Evolutionary conservation across 2,888 invertebrate genomes (phyloP).

Genomic region (Scaptomyza reducta): DNA sequence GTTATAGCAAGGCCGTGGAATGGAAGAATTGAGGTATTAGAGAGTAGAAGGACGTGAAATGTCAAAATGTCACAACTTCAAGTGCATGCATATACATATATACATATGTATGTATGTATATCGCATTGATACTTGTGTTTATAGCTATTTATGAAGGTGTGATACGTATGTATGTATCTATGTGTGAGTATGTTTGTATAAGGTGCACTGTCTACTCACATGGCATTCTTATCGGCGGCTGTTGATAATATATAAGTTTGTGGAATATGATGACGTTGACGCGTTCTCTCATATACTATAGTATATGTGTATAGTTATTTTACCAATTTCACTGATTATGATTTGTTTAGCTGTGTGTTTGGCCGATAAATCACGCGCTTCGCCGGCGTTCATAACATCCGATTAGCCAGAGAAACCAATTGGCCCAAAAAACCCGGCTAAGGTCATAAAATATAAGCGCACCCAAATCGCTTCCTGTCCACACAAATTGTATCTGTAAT

Average conservation of each 20-base stretch:
- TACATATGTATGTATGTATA: no score
- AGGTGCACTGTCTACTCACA: slow-evolving; percentile 26
- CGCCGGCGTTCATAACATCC: no score
- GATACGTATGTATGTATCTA: background rate
- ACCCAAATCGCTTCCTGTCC: no score
- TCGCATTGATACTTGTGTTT: background rate
- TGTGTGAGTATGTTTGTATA: background rate
- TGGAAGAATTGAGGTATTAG: background rate
- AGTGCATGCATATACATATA: no score
- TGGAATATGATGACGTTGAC: slow-evolving; percentile 31
- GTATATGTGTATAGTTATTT: background rate
- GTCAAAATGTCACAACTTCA: slow-evolving; percentile 33
- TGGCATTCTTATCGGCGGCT: slow-evolving; percentile 2
- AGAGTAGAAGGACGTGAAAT: no score
- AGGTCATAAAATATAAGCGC: slow-evolving; percentile 14
- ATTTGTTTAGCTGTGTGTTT: slow-evolving; percentile 27
- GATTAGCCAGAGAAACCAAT: no score
- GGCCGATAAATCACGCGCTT: slow-evolving; percentile 50
- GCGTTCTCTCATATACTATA: background rate
- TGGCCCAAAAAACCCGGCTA: slow-evolving; percentile 11
- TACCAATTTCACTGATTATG: slow-evolving; percentile 22
- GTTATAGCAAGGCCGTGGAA: background rate
- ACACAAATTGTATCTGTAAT: slow-evolving; percentile 4
- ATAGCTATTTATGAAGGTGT: no score
- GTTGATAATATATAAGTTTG: slow-evolving; percentile 25